Percentiles rank a stretch among this genome's conserved stretches.
These are phyloP conservation scores for Streptopelia turtur DNA, from an alignment of 2,797 vertebrate species.

Conservation along the genomic window DNA sequence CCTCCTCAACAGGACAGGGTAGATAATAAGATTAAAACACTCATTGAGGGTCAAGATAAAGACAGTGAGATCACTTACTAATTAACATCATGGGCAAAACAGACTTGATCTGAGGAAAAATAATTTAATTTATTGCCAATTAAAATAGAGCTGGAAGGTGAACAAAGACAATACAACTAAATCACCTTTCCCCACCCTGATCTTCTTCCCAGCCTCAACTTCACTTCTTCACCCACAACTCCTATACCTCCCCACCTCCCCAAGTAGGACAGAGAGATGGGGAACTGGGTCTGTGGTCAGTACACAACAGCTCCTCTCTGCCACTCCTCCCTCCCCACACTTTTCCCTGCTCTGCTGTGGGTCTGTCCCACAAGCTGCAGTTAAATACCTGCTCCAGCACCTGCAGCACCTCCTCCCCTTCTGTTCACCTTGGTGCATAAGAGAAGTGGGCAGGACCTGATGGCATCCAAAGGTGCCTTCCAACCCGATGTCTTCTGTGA, in stretches of 20 bases:
- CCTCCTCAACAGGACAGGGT: background rate
- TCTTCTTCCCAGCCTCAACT: background rate
- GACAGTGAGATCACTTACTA: background rate
- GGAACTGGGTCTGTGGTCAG: background rate
- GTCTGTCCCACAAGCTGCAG: background rate
- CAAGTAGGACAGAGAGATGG: fast-evolving
- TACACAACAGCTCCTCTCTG: background rate
- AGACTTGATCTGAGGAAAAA: background rate
- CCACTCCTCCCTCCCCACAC: background rate
- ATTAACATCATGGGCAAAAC: background rate
- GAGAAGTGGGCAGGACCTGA: background rate
- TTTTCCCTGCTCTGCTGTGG: background rate
- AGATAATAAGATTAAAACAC: background rate
- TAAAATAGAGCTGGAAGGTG: background rate
- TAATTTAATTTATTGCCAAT: background rate
- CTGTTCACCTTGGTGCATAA: background rate
- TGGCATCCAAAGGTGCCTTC: background rate
- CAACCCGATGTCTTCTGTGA: background rate
- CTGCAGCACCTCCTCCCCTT: background rate
- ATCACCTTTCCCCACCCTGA: fast-evolving
- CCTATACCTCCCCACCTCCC: no score
- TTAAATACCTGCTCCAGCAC: background rate
- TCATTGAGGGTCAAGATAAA: background rate
- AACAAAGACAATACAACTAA: background rate
- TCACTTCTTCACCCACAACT: background rate